These are phyloP conservation scores for Yponomeuta sedellus DNA, from an alignment of 2,888 invertebrate genomes.

Conservation along the genomic window DNA sequence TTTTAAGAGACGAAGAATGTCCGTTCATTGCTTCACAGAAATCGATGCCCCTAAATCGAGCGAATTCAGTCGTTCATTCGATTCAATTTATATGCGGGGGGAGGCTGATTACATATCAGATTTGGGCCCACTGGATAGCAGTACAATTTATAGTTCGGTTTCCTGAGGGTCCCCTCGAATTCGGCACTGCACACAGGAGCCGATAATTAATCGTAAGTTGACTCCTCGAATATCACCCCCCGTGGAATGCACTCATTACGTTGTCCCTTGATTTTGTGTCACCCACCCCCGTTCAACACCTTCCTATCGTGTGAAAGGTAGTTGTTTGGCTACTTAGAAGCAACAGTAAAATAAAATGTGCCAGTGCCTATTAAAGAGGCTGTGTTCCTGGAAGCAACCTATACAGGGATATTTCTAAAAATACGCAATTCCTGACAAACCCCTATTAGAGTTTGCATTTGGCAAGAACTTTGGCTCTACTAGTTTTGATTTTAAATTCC, in stretches of 20 bases:
- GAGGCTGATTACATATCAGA: conserved; percentile 14
- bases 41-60: conserved; percentile 8
- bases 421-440: too few species aligned
- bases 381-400: too few species aligned
- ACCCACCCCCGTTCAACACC: conserved; percentile 34
- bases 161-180: conserved; percentile 34
- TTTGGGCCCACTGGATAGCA: conserved; percentile 34
- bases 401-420: too few species aligned
- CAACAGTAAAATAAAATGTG: too few species aligned
- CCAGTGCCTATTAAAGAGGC: too few species aligned
- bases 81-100: conserved; percentile 14
- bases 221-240: conserved; percentile 8
- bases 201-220: conserved; percentile 14
- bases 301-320: background rate
- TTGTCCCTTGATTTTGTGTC: conserved; percentile 41
- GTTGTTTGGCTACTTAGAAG: background rate
- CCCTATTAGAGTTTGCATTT: too few species aligned
- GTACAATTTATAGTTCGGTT: conserved; percentile 51
- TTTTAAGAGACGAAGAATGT: background rate
- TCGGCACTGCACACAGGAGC: background rate
- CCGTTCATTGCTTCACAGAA: background rate
- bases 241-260: conserved; percentile 38
- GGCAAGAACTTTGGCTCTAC: too few species aligned
- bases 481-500: too few species aligned
- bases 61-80: conserved; percentile 5